Base-by-base conservation (phyloP, 2,888 invertebrate species). In the Chrysolina americana region DNA sequence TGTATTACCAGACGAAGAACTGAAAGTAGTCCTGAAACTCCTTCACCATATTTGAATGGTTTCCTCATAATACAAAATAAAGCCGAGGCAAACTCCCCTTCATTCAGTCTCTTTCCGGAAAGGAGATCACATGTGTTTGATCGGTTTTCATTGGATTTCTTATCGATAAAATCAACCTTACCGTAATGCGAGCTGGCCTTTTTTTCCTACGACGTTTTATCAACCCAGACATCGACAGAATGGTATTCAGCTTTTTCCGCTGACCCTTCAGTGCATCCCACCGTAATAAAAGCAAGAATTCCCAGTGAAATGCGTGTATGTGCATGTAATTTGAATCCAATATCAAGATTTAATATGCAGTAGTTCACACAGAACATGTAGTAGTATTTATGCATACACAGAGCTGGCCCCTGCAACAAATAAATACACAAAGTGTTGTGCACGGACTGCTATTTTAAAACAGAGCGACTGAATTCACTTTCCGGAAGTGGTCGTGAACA, bases 271-370 rank as follows among this genome's bases (percentile, higher is more conserved):
- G 53, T 68, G 64, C 62, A 71, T 48, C 71, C 53, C 64, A 64
- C 71, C 70, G 72, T 68, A 76, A 78, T 78, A 78, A 76, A 72
- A 68, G 74, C 78, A 71, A 70, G 75, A 74, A 74, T 76, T 70
- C 70, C 65, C 71, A 73, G 69, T 69, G 76, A 78, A 76, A 73
- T 76, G 72, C 73, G 68, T 77, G 79, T 78, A 78, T 71, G 73
- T 73, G 72, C 75, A 78, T 79, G 76, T 78, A 79, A 77, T 79
- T 79, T 79, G 76, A 79, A 76, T 77, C 76, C 71, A 79, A 78
- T 78, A 79, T 76, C 78, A 78, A 79, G 79, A 79, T 79, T 78
- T 79, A 79, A 78, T 79, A 76, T 79, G 74, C 78, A 78, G 78
- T 79, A 79, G 79, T 79, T 79, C 78, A 79, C 78, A 79, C 77